Percentiles rank a stretch among this genome's conserved stretches.
Evolutionary conservation across 2,888 invertebrate genomes (phyloP).

Genomic region (Mythimna lalbum): DNA sequence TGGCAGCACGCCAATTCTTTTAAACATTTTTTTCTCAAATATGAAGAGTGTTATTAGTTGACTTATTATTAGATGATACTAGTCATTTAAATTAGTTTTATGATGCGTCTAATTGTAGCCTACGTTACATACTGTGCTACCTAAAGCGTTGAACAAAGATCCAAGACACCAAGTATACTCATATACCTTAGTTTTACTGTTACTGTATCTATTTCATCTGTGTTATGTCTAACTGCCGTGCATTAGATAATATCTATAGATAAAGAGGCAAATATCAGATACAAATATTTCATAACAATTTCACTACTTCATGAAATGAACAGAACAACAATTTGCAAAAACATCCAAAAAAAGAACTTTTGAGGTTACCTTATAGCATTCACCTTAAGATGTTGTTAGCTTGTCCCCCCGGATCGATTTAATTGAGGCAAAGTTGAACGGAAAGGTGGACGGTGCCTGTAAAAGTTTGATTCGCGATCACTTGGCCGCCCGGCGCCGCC

Average conservation of each 20-base stretch:
- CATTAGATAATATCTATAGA: no score
- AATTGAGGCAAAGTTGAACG: slow-evolving; percentile 67
- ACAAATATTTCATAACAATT: no score
- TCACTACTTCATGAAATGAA: no score
- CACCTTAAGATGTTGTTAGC: slow-evolving; percentile 18
- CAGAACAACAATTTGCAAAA: background rate
- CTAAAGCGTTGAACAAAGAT: no score
- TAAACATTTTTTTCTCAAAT: background rate
- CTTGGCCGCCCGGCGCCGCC: slow-evolving; percentile 43
- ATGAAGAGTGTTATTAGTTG: background rate
- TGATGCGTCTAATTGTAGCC: no score
- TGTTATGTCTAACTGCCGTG: no score
- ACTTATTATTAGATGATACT: no score
- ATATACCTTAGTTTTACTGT: no score
- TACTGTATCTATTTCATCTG: no score
- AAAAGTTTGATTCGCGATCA: slow-evolving; percentile 65
- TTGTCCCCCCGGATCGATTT: slow-evolving; percentile 65
- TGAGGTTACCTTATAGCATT: background rate
- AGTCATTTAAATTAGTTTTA: no score
- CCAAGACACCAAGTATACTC: no score
- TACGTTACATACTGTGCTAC: no score
- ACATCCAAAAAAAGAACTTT: background rate
- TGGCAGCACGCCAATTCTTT: background rate
- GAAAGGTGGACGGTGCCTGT: slow-evolving; percentile 48
- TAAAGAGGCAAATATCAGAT: background rate